These are phyloP conservation scores for Pelmatolapia mariae DNA, from an alignment of 2,113 vertebrate genomes.

Conservation along the genomic window DNA sequence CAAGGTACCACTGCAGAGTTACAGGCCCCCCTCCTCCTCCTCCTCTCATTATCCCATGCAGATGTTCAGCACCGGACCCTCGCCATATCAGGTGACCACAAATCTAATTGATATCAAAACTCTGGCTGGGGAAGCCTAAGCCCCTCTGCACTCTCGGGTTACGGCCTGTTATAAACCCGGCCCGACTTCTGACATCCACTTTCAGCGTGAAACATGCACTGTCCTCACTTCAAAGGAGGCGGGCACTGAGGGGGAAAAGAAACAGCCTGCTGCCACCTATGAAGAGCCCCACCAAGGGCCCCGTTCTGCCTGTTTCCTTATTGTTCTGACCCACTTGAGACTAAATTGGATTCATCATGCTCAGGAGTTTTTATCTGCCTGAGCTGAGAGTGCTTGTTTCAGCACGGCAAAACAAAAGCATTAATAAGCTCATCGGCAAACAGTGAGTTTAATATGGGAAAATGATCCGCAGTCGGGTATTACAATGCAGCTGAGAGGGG, in stretches of 20 bases:
- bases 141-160: constrained; percentile 54
- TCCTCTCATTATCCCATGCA: constrained; percentile 60
- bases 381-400: constrained; percentile 64
- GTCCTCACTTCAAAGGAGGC: constrained; percentile 73
- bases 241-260: constrained; percentile 30
- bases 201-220: constrained; percentile 55
- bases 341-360: constrained; percentile 62
- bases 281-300: constrained; percentile 12
- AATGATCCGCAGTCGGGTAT: constrained; percentile 75
- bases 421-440: constrained; percentile 80
- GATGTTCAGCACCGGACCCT: constrained; percentile 55
- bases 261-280: constrained; percentile 58
- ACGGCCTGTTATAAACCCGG: constrained; percentile 36
- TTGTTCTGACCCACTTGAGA: background rate
- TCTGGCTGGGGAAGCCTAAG: constrained; percentile 53
- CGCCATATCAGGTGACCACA: constrained; percentile 58
- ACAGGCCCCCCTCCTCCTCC: background rate
- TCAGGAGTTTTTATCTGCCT: constrained; percentile 69
- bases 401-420: constrained; percentile 71
- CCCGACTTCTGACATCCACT: constrained; percentile 34
- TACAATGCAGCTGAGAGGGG: constrained; percentile 70
- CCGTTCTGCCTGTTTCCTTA: constrained; percentile 9
- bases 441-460: constrained; percentile 79
- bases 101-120: constrained; percentile 75
- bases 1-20: constrained; percentile 8